These are phyloP conservation scores for Himalopsyche tibetana DNA, from an alignment of 2,888 invertebrate species.

Conservation along the genomic window DNA sequence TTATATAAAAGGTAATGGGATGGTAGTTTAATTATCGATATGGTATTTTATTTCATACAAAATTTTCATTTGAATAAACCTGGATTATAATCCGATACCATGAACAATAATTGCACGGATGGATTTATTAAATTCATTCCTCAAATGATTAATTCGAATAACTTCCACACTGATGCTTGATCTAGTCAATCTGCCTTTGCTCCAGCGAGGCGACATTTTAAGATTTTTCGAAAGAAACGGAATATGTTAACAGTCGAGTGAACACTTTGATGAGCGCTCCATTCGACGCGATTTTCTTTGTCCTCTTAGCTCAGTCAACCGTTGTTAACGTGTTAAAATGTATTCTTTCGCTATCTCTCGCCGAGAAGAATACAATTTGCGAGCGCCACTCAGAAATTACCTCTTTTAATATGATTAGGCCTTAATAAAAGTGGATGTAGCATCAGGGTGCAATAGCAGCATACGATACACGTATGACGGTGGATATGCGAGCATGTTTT, in stretches of 20 bases:
- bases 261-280: slow-evolving; percentile 56
- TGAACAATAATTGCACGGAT: neutral
- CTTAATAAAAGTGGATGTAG: slow-evolving; percentile 39
- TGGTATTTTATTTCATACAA: no score
- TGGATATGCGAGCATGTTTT: neutral
- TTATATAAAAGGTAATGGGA: no score
- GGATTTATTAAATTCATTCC: slow-evolving; percentile 4
- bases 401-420: slow-evolving; percentile 40
- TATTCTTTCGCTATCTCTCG: slow-evolving; percentile 46
- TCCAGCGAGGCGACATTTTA: slow-evolving; percentile 32
- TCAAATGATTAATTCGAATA: slow-evolving; percentile 5
- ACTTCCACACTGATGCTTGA: slow-evolving; percentile 4
- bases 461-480: neutral
- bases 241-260: slow-evolving; percentile 52
- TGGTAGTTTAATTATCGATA: no score
- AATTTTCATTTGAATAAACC: no score
- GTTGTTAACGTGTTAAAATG: slow-evolving; percentile 54
- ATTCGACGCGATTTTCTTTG: slow-evolving; percentile 54
- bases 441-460: slow-evolving; percentile 21
- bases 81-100: neutral
- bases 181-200: slow-evolving; percentile 36
- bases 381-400: slow-evolving; percentile 35
- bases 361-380: slow-evolving; percentile 36
- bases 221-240: slow-evolving; percentile 21
- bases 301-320: slow-evolving; percentile 51